A percentile compares a stretch with the other conserved stretches of the same genome.
phyloP scores from a whole-genome alignment of 2,888 invertebrate genomes.

The Drosophila heteroneura region DNA sequence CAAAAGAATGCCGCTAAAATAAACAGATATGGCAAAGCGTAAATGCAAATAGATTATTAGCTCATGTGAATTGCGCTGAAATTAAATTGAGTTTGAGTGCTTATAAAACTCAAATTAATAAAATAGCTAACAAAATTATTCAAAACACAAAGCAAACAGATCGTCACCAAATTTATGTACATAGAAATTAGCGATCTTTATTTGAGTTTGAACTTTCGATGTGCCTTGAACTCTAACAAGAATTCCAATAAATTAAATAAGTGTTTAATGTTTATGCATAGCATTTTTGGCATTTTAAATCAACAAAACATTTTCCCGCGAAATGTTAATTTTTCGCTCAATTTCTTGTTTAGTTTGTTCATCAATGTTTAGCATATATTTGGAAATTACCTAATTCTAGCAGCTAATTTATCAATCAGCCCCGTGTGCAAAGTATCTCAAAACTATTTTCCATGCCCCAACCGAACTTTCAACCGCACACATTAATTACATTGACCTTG shows the following conservation, averaged over 20 bases:
- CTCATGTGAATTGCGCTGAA: not conserved
- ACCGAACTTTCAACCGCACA: constrained; percentile 17
- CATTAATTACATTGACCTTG: constrained; percentile 59
- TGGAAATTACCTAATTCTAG: constrained; percentile 25
- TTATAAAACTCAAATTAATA: not conserved
- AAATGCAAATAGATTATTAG: not conserved
- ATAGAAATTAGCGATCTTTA: not conserved
- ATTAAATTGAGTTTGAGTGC: not conserved
- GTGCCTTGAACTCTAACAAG: not conserved
- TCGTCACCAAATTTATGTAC: not conserved
- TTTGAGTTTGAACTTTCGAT: not conserved
- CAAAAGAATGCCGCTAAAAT: constrained; percentile 5
- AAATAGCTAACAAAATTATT: not conserved
- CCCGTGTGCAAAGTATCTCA: constrained; percentile 49
- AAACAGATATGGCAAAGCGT: not conserved
- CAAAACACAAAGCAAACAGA: not conserved
- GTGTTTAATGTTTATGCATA: constrained; percentile 8
- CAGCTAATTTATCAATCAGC: constrained; percentile 50
- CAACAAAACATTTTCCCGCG: constrained; percentile 5
- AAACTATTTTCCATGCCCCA: not conserved
- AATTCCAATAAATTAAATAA: not conserved
- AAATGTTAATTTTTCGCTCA: constrained; percentile 2
- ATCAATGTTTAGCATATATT: not conserved
- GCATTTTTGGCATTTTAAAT: not conserved
- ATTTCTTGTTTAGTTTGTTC: constrained; percentile 27